Evolutionary conservation across 2,113 vertebrate genomes (phyloP).

Genomic region (Tonatia bakeri): DNA sequence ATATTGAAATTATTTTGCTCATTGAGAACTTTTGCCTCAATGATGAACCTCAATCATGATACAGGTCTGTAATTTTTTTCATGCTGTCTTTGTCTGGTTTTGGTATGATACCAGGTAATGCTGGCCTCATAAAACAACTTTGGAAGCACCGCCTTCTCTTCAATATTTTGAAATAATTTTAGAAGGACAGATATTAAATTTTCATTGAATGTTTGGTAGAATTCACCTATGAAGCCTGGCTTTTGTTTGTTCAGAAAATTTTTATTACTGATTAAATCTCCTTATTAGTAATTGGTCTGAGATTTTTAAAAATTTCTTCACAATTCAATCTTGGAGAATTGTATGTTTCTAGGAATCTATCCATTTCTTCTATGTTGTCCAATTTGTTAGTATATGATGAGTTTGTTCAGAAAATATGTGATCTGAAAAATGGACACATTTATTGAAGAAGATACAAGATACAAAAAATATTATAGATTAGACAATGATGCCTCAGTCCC

Average conservation of each 20-base stretch:
- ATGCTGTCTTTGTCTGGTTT: neutral
- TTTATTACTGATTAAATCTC: neutral
- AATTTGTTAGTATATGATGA: neutral
- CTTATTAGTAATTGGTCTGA: neutral
- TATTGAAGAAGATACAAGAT: no score
- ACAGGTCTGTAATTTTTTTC: neutral
- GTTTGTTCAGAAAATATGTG: no score
- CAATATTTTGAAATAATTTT: neutral
- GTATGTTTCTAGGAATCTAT: neutral
- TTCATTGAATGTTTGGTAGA: neutral
- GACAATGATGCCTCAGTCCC: no score
- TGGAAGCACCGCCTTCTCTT: neutral
- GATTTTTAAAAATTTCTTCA: neutral
- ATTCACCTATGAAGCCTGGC: neutral
- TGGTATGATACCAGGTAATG: neutral
- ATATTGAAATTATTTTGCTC: neutral
- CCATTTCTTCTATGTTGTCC: neutral
- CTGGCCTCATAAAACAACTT: neutral
- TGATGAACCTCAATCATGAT: neutral
- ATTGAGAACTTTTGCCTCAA: neutral
- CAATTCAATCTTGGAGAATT: neutral
- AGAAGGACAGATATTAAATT: neutral
- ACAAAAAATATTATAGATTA: no score
- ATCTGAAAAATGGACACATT: no score
- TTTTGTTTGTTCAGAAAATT: neutral